These are phyloP conservation scores for Coecobrya sp. DNA, from an alignment of 2,888 invertebrate species.

Conservation along the genomic window DNA sequence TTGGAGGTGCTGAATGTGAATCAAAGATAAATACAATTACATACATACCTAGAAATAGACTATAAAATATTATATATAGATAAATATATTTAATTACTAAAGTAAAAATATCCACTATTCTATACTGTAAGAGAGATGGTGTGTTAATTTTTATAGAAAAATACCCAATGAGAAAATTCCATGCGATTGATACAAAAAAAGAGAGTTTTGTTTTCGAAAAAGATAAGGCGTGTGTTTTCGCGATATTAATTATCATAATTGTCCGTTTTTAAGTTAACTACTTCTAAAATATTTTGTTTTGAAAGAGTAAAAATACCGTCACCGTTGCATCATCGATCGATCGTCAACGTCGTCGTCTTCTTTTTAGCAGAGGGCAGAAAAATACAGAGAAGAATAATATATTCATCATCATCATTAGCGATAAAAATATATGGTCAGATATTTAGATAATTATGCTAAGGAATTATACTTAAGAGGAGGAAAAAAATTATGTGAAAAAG, in stretches of 20 bases:
- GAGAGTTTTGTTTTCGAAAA: not conserved
- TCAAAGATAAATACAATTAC: not conserved
- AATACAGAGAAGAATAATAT: not conserved
- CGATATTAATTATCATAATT: constrained; percentile 26
- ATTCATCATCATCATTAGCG: not conserved
- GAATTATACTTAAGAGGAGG: not conserved
- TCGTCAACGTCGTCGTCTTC: constrained; percentile 6
- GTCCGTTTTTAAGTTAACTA: too few species aligned
- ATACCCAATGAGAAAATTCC: not conserved
- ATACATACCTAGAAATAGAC: not conserved
- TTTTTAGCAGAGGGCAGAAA: not conserved
- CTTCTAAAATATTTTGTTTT: too few species aligned
- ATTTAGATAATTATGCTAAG: not conserved
- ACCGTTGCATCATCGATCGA: too few species aligned
- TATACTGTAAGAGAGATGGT: constrained; percentile 42
- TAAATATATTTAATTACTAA: constrained; percentile 31
- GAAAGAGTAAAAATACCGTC: too few species aligned
- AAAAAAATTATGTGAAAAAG: not conserved
- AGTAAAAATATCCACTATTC: not conserved
- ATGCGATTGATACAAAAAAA: not conserved
- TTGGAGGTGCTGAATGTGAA: constrained; percentile 32
- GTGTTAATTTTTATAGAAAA: constrained; percentile 73
- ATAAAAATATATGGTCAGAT: not conserved
- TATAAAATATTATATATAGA: constrained; percentile 19
- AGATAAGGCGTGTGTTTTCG: not conserved